Evolutionary conservation across 2,113 vertebrate genomes (phyloP).

Genomic region (Regulus satrapa): DNA sequence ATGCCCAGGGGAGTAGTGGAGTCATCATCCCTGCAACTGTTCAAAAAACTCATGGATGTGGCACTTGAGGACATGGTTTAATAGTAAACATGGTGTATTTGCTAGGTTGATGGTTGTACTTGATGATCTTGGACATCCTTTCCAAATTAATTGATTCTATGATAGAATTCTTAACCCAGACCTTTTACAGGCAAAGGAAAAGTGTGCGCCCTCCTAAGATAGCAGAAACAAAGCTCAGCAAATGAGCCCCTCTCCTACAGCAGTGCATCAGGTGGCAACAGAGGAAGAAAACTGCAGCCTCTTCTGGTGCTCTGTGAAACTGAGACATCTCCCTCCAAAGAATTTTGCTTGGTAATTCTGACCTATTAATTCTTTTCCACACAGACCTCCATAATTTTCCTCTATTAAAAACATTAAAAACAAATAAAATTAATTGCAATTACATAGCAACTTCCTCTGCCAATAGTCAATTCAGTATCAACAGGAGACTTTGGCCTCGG

Average conservation of each 20-base stretch:
- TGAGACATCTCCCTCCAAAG: background rate
- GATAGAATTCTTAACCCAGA: background rate
- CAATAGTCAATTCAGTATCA: background rate
- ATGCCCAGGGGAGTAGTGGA: background rate
- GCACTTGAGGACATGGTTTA: background rate
- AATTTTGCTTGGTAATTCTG: background rate
- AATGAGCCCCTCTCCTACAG: background rate
- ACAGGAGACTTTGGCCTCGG: background rate
- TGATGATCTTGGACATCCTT: background rate
- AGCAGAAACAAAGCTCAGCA: background rate
- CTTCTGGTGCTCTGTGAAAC: background rate
- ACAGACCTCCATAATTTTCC: background rate
- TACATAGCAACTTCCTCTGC: background rate
- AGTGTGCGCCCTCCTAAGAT: background rate
- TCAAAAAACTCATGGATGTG: background rate
- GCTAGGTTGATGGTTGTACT: background rate
- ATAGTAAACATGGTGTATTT: background rate
- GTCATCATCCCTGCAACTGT: background rate
- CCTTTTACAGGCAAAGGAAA: background rate
- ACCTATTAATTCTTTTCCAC: background rate
- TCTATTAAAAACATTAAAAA: background rate
- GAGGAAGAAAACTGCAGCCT: background rate
- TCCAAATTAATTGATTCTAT: background rate
- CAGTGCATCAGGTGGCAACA: background rate
- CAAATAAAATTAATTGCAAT: background rate